phyloP scores from a whole-genome alignment of 2,113 vertebrate genomes.

The Gymnorhina tibicen region DNA sequence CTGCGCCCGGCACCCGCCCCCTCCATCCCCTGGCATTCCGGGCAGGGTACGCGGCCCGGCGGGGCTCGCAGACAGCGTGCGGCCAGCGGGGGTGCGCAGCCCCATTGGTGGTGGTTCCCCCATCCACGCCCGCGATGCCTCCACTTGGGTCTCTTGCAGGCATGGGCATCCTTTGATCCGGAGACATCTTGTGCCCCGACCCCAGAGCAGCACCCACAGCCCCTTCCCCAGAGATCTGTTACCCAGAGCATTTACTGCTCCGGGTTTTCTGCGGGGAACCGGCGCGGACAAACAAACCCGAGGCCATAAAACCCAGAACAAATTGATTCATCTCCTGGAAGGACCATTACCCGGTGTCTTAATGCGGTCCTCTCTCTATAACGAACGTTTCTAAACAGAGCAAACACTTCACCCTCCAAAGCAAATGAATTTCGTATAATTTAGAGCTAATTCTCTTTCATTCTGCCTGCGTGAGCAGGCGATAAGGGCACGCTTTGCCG shows the following conservation, averaged over 20 bases:
- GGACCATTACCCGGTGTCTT: constrained; percentile 70
- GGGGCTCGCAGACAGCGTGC: neutral
- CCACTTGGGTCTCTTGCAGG: neutral
- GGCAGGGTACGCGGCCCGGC: too few species aligned
- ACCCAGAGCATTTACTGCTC: neutral
- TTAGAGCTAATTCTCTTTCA: constrained; percentile 76
- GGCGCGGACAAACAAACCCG: constrained; percentile 48
- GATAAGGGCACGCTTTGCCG: constrained; percentile 68
- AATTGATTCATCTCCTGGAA: constrained; percentile 75
- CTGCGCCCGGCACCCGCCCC: neutral
- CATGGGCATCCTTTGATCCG: neutral
- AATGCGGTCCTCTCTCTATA: constrained; percentile 63
- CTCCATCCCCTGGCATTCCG: neutral
- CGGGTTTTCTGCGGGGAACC: constrained; percentile 23
- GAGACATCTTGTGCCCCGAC: neutral
- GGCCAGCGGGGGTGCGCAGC: neutral
- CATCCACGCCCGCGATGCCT: rapidly evolving
- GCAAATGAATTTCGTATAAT: constrained; percentile 78
- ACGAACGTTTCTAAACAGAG: constrained; percentile 55
- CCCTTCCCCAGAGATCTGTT: neutral
- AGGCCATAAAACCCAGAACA: constrained; percentile 73
- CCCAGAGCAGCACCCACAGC: neutral
- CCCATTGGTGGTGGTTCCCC: rapidly evolving
- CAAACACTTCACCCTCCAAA: constrained; percentile 73
- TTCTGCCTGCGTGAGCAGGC: constrained; percentile 74